Evolutionary conservation across 1,140 invertebrate genomes (phyloP).

Genomic region (Diorhabda sublineata): DNA sequence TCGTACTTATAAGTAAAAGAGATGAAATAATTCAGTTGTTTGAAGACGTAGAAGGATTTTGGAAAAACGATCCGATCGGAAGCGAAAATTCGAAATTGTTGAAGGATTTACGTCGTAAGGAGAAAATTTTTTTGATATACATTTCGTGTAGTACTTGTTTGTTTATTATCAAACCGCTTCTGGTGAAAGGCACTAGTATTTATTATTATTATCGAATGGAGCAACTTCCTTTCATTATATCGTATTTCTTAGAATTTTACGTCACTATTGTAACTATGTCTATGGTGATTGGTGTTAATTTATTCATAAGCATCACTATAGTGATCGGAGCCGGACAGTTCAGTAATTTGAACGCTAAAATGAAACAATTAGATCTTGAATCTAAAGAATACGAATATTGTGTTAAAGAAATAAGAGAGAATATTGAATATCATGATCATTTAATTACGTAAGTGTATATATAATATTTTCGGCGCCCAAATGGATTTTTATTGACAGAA

Average conservation of each 20-base stretch:
- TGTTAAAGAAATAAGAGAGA: slow-evolving; percentile 3
- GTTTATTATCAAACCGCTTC: slow-evolving; percentile 10
- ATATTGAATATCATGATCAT: slow-evolving; percentile 1
- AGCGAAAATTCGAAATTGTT: slow-evolving; percentile 3
- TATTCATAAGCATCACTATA: slow-evolving; percentile 4
- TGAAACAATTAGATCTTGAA: neutral
- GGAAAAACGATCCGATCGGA: slow-evolving; percentile 4
- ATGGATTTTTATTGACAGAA: too few species aligned
- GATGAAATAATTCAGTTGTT: slow-evolving; percentile 5
- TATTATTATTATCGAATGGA: slow-evolving; percentile 14
- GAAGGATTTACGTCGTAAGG: neutral
- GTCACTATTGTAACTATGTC: slow-evolving; percentile 12
- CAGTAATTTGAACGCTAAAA: slow-evolving; percentile 17
- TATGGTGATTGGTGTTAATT: slow-evolving; percentile 13
- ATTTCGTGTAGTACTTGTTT: slow-evolving; percentile 10
- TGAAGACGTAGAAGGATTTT: slow-evolving; percentile 4
- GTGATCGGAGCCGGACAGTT: slow-evolving; percentile 11
- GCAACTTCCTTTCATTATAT: slow-evolving; percentile 8
- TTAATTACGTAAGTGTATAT: slow-evolving; percentile 5
- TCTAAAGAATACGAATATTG: neutral
- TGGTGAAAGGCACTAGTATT: slow-evolving; percentile 9
- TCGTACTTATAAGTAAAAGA: slow-evolving; percentile 3
- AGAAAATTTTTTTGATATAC: slow-evolving; percentile 5
- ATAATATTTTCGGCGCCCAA: too few species aligned
- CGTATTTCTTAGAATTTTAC: slow-evolving; percentile 13